Evolutionary conservation across 2,113 vertebrate species (phyloP).

Genomic region (Prunella fulvescens): DNA sequence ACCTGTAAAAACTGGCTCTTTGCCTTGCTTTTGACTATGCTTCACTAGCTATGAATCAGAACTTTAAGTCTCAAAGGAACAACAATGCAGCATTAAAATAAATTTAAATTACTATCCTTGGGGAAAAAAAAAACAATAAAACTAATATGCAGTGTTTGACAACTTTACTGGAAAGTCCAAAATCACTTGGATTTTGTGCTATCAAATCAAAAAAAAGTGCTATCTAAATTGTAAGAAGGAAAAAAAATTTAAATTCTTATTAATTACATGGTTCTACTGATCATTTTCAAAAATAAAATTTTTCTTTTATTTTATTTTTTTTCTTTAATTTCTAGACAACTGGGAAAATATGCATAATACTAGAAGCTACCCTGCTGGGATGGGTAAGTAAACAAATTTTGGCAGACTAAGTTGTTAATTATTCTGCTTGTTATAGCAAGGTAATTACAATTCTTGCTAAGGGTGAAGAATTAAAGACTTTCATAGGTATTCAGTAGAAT

Average conservation of each 20-base stretch:
- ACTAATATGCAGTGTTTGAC: neutral
- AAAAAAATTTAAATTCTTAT: neutral
- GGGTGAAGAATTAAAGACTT: slow-evolving; percentile 3
- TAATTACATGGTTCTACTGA: neutral
- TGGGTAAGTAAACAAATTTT: slow-evolving; percentile 9
- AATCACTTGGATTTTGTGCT: neutral
- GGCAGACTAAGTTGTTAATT: neutral
- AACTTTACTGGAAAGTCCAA: neutral
- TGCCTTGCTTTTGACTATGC: neutral
- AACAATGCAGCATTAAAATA: neutral
- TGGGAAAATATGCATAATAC: neutral
- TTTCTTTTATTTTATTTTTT: neutral
- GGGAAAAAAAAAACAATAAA: neutral
- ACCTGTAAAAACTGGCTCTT: slow-evolving; percentile 10
- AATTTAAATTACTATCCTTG: neutral
- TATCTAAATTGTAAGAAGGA: neutral
- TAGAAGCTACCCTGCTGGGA: neutral
- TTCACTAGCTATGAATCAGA: neutral
- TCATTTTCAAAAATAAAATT: neutral
- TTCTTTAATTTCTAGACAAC: neutral
- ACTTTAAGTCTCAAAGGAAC: neutral
- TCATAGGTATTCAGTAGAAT: neutral
- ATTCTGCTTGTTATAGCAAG: neutral
- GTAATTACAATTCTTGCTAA: neutral
- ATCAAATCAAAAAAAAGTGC: neutral